Percentiles rank a stretch among this genome's conserved stretches.
These are phyloP conservation scores for Metallyticus violacea DNA, from an alignment of 2,888 invertebrate species.

Conservation along the genomic window DNA sequence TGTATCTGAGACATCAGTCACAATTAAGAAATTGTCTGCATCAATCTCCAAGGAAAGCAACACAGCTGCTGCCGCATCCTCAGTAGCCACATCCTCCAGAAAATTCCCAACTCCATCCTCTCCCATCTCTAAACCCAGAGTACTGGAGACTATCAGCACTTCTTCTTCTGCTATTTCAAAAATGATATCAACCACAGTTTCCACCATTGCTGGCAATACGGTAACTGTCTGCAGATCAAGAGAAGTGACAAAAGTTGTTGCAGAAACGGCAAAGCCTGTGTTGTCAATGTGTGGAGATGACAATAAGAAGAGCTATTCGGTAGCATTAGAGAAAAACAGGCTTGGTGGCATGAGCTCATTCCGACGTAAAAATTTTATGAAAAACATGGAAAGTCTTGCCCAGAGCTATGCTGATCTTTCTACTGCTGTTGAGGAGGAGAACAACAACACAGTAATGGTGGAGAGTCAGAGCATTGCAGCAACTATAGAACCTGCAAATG, in stretches of 20 bases:
- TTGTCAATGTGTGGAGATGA: neutral
- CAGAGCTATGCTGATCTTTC: conserved; percentile 37
- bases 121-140: neutral
- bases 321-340: neutral
- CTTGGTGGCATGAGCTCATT: conserved; percentile 18
- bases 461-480: conserved; percentile 33
- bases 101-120: neutral
- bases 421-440: neutral
- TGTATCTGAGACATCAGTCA: neutral
- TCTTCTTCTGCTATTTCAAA: neutral
- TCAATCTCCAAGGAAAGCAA: neutral
- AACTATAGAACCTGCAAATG: neutral
- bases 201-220: neutral
- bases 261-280: neutral
- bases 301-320: neutral
- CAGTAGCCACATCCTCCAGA: neutral
- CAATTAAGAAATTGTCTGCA: neutral
- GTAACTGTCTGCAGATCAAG: neutral
- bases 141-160: neutral
- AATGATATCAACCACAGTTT: neutral
- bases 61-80: neutral
- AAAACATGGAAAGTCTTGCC: conserved; percentile 48
- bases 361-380: conserved; percentile 47
- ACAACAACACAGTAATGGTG: conserved; percentile 4
- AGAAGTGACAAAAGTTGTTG: neutral